Conservation (phyloP, 2,888 invertebrate genomes). For the Acleris cristana region DNA sequence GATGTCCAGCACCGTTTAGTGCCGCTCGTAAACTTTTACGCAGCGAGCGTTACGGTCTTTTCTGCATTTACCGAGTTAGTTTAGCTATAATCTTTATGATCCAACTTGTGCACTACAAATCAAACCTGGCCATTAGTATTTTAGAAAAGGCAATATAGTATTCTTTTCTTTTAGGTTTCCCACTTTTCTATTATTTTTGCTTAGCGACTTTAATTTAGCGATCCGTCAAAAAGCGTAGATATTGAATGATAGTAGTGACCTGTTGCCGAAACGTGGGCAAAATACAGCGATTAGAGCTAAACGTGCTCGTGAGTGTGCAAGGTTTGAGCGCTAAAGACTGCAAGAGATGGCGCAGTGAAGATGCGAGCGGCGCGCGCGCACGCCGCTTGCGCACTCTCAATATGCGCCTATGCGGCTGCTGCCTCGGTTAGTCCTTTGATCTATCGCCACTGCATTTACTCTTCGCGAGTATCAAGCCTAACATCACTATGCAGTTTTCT, state of each 20-base stretch:
- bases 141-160: background rate
- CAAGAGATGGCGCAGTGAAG: conserved; percentile 69
- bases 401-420: conserved; percentile 81
- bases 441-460: conserved; percentile 26
- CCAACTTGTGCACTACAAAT: background rate
- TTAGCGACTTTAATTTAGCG: background rate
- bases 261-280: conserved; percentile 47
- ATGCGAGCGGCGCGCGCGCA: conserved; percentile 60
- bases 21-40: conserved; percentile 53
- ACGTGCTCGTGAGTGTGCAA: conserved; percentile 71
- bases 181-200: background rate
- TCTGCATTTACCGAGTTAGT: conserved; percentile 10
- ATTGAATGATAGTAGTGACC: conserved; percentile 11
- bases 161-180: background rate
- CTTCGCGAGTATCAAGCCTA: conserved; percentile 13
- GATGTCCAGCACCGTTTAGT: conserved; percentile 48
- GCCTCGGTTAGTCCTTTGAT: conserved; percentile 69
- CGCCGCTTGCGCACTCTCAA: conserved; percentile 66
- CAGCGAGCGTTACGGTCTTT: conserved; percentile 24
- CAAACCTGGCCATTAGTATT: background rate
- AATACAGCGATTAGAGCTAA: conserved; percentile 68
- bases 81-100: conserved; percentile 15
- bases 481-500: conserved; percentile 11
- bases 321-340: conserved; percentile 51
- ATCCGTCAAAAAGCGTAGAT: background rate